Conservation (phyloP, 2,113 vertebrate genomes). For the Parotia lawesii region DNA sequence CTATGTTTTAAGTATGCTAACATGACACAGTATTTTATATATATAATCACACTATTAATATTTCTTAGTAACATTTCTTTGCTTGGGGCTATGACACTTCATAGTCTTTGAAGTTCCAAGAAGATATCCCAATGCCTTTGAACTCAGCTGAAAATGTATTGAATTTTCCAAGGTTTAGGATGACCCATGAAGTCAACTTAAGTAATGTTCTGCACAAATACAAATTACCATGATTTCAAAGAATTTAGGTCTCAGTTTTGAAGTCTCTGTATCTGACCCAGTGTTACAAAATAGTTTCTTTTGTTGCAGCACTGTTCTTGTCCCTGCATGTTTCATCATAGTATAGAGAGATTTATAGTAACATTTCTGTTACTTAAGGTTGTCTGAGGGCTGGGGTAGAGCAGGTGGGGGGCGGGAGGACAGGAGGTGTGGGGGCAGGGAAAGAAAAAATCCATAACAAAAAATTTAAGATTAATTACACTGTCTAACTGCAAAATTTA, state of each 20-base stretch:
- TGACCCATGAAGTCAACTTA: neutral
- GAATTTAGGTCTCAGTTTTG: neutral
- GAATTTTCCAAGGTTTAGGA: neutral
- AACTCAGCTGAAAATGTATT: neutral
- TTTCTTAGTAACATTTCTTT: neutral
- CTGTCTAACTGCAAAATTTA: neutral
- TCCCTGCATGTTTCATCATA: neutral
- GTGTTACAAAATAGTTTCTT: neutral
- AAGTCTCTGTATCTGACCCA: neutral
- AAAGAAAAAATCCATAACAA: neutral
- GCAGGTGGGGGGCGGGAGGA: fast-evolving
- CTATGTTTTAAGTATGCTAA: neutral
- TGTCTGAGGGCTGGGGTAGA: fast-evolving
- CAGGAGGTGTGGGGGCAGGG: fast-evolving
- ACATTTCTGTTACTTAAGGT: neutral
- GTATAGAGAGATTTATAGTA: neutral
- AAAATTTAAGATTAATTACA: neutral
- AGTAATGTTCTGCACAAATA: neutral
- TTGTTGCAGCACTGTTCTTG: neutral
- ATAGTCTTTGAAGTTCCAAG: neutral
- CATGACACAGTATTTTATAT: neutral
- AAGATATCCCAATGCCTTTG: neutral
- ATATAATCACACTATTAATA: neutral
- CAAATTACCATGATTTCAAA: neutral
- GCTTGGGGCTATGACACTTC: neutral